Evolutionary conservation across 1,140 invertebrate species (phyloP).

Genomic region (Portunus trituberculatus): DNA sequence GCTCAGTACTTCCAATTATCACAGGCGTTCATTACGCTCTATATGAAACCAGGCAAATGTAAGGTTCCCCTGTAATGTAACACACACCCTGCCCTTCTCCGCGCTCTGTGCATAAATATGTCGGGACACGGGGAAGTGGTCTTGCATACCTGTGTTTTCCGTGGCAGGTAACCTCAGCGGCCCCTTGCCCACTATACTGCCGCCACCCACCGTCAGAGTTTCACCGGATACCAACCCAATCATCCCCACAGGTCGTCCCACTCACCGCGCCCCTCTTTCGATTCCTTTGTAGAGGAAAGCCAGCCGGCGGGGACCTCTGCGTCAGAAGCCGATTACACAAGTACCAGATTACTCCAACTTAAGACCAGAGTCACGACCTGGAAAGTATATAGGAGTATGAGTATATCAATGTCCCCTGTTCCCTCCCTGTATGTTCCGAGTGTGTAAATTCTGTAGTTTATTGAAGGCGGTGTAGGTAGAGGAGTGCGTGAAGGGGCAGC

Average conservation of each 20-base stretch:
- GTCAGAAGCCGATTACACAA: background rate
- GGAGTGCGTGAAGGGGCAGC: no score
- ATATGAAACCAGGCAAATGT: background rate
- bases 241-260: background rate
- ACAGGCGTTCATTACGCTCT: background rate
- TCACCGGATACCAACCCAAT: conserved; percentile 2
- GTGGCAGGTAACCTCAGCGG: background rate
- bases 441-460: no score
- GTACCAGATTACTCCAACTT: background rate
- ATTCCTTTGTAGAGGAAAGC: background rate
- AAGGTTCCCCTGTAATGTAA: background rate
- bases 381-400: background rate
- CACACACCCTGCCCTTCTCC: background rate
- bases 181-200: background rate
- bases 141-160: conserved; percentile 21
- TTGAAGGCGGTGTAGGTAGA: no score
- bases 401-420: no score
- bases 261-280: background rate
- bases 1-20: background rate
- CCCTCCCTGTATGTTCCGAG: no score
- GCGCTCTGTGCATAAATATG: background rate
- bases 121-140: background rate
- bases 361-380: background rate
- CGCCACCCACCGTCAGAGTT: conserved; percentile 7
- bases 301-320: background rate